phyloP scores from a whole-genome alignment of 2,888 invertebrate genomes.

The Silvanus unidentatus region DNA sequence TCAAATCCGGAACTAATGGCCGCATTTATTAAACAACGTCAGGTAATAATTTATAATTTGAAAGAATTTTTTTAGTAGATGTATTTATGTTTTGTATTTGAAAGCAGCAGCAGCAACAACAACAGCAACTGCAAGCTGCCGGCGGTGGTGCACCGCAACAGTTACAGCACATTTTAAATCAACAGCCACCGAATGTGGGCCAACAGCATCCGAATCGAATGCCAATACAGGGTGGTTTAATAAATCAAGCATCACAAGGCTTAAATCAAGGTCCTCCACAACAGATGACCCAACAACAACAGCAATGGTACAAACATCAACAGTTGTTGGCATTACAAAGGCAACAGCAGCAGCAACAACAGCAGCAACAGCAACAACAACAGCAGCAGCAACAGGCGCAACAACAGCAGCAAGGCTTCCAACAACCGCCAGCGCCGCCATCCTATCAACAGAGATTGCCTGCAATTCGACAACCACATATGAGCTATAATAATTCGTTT shows the following conservation, averaged over 20 bases:
- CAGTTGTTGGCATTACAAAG: conserved; percentile 43
- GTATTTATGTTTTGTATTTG: background rate
- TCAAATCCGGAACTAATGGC: conserved; percentile 94
- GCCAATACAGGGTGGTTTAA: conserved; percentile 49
- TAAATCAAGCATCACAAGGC: conserved; percentile 35
- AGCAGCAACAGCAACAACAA: conserved; percentile 55
- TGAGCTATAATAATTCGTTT: conserved; percentile 43
- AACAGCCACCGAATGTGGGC: conserved; percentile 46
- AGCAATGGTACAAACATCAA: conserved; percentile 48
- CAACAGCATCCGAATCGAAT: conserved; percentile 48
- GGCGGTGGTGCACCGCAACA: conserved; percentile 44
- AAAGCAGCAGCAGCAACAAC: conserved; percentile 19
- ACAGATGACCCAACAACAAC: conserved; percentile 43
- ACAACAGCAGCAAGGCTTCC: conserved; percentile 52
- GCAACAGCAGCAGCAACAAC: conserved; percentile 53
- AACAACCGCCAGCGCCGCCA: conserved; percentile 57
- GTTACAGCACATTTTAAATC: conserved; percentile 50
- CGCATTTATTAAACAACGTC: conserved; percentile 85
- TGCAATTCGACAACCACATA: conserved; percentile 46
- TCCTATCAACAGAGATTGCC: conserved; percentile 53
- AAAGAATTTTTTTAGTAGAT: background rate
- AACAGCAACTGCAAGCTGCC: conserved; percentile 36
- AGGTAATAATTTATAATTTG: conserved; percentile 44
- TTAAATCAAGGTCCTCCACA: conserved; percentile 33
- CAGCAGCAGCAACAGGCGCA: conserved; percentile 53